A percentile compares a stretch with the other conserved stretches of the same genome.
Evolutionary conservation across 1,140 invertebrate species (phyloP).

Genomic region (Geopemphigus sp.): DNA sequence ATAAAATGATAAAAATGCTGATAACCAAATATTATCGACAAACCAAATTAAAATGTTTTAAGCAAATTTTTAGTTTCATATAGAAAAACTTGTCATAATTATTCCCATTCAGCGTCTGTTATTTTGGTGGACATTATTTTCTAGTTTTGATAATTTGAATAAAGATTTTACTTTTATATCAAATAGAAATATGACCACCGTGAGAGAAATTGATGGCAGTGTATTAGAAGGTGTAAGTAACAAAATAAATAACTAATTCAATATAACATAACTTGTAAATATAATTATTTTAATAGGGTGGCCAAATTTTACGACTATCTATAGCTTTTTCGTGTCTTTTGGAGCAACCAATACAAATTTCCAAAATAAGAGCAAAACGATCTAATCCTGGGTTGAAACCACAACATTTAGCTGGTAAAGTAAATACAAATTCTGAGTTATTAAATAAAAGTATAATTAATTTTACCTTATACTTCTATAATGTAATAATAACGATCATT

Average conservation of each 20-base stretch:
- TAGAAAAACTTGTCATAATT: not conserved
- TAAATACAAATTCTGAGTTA: not conserved
- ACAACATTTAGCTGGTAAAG: slow-evolving; percentile 78
- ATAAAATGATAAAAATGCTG: no score
- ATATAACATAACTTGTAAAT: slow-evolving; percentile 23
- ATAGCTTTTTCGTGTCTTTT: slow-evolving; percentile 74
- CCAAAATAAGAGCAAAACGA: slow-evolving; percentile 76
- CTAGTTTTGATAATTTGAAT: slow-evolving; percentile 9
- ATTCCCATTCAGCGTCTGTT: not conserved
- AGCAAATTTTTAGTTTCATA: not conserved
- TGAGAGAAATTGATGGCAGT: slow-evolving; percentile 63
- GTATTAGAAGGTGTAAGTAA: slow-evolving; percentile 64
- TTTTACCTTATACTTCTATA: not conserved
- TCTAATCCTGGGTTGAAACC: slow-evolving; percentile 78
- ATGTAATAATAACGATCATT: no score
- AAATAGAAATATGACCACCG: slow-evolving; percentile 14
- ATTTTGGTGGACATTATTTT: slow-evolving; percentile 17
- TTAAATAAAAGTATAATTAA: not conserved
- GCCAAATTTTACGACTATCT: slow-evolving; percentile 81
- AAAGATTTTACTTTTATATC: not conserved
- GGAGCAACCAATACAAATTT: slow-evolving; percentile 68
- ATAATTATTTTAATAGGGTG: slow-evolving; percentile 66
- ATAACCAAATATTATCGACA: no score
- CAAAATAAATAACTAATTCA: slow-evolving; percentile 22
- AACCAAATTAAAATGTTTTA: not conserved